phyloP scores from a whole-genome alignment of 2,797 vertebrate genomes.

The Cetoscarus ocellatus region DNA sequence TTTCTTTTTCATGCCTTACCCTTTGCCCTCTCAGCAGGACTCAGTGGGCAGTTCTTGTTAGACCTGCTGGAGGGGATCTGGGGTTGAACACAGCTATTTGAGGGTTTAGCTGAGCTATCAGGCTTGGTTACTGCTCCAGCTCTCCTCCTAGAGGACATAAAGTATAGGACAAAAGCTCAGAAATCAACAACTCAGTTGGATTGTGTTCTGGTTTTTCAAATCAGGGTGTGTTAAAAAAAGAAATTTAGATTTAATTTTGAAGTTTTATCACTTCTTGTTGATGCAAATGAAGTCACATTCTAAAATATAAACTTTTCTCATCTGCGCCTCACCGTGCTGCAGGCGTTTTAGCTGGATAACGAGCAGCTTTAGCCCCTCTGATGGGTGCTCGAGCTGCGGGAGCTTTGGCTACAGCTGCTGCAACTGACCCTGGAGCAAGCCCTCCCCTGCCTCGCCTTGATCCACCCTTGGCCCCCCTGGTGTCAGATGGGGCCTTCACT shows the following conservation, averaged over 20 bases:
- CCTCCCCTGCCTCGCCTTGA: slow-evolving; percentile 41
- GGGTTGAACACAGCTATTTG: slow-evolving; percentile 16
- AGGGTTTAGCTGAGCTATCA: slow-evolving; percentile 12
- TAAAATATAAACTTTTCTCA: too few species aligned
- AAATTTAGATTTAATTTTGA: too few species aligned
- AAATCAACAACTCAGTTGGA: not conserved
- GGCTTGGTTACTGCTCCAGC: slow-evolving; percentile 49
- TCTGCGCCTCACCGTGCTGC: slow-evolving; percentile 62
- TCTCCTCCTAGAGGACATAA: slow-evolving; percentile 78
- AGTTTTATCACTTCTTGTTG: too few species aligned
- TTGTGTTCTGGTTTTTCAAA: not conserved
- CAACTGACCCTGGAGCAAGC: slow-evolving; percentile 25
- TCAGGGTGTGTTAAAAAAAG: too few species aligned
- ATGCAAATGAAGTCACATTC: too few species aligned
- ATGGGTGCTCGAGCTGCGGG: slow-evolving; percentile 2
- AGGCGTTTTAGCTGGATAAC: slow-evolving; percentile 46
- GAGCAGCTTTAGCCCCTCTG: slow-evolving; percentile 47
- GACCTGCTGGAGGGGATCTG: slow-evolving; percentile 21
- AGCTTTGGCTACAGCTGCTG: slow-evolving; percentile 43
- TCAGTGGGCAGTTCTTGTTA: slow-evolving; percentile 40
- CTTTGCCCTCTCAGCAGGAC: slow-evolving; percentile 37
- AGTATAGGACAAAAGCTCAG: not conserved
- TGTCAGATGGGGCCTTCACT: slow-evolving; percentile 32
- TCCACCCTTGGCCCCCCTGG: slow-evolving; percentile 41
- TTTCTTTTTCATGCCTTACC: slow-evolving; percentile 35